Evolutionary conservation across 2,888 invertebrate species (phyloP).

Genomic region (Caenorhabditis plicata): DNA sequence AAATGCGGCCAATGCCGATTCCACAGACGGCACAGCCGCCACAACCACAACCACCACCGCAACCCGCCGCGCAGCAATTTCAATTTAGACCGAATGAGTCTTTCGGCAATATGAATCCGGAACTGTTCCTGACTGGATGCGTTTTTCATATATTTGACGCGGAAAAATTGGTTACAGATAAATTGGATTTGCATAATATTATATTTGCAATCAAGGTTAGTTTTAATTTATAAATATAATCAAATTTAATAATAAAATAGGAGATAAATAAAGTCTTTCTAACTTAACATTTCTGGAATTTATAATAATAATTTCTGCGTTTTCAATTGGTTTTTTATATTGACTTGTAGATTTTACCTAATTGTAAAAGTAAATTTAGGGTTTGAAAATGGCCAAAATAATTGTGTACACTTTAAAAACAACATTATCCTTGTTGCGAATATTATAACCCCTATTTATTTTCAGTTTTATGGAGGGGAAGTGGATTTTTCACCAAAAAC

Average conservation of each 20-base stretch:
- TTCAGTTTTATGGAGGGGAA: slow-evolving; percentile 39
- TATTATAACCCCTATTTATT: not conserved
- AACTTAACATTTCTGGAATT: no score
- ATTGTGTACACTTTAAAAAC: no score
- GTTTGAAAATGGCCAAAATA: no score
- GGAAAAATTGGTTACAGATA: slow-evolving; percentile 33
- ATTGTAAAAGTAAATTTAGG: no score
- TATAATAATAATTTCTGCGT: no score
- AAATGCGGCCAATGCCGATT: not conserved
- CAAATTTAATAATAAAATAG: no score
- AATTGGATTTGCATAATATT: slow-evolving; percentile 21
- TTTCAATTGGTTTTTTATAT: no score
- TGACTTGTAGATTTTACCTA: no score
- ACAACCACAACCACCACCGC: not conserved
- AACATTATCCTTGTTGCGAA: no score
- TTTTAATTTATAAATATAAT: not conserved
- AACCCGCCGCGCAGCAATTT: not conserved
- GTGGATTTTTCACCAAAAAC: slow-evolving; percentile 33
- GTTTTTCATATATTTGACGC: slow-evolving; percentile 35
- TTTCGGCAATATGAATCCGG: slow-evolving; percentile 13
- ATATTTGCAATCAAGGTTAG: slow-evolving; percentile 19
- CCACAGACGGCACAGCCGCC: slow-evolving; percentile 4
- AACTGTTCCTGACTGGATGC: slow-evolving; percentile 39
- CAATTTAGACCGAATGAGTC: not conserved
- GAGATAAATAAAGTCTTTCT: no score